These are phyloP conservation scores for Panorpa germanica DNA, from an alignment of 2,888 invertebrate genomes.

Conservation along the genomic window DNA sequence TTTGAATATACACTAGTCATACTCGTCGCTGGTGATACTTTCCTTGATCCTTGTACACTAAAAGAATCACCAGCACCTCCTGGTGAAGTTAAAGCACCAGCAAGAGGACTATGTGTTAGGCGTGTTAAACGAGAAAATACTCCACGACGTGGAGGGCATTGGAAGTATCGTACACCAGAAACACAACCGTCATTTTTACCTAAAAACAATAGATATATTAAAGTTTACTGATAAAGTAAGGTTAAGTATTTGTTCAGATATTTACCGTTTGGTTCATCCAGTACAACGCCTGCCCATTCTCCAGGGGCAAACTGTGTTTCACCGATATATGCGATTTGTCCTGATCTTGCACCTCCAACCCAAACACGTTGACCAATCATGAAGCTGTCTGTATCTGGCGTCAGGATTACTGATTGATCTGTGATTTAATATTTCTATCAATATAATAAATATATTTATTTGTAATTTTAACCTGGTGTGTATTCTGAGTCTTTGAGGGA, in stretches of 20 bases:
- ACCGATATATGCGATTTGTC: conserved; percentile 83
- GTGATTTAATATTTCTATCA: no score
- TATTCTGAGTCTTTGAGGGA: no score
- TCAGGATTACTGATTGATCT: conserved; percentile 72
- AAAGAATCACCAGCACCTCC: conserved; percentile 20
- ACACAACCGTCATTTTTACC: conserved; percentile 97
- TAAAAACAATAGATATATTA: conserved; percentile 20
- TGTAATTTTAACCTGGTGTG: no score
- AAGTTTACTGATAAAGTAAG: conserved; percentile 9
- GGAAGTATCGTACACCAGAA: conserved; percentile 80
- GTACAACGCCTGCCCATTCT: conserved; percentile 94
- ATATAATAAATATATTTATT: no score
- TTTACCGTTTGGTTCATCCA: conserved; percentile 86
- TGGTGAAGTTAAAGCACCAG: conserved; percentile 28
- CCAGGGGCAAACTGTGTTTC: conserved; percentile 95
- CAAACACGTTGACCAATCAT: conserved; percentile 90
- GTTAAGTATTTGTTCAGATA: conserved; percentile 8
- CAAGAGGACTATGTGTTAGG: conserved; percentile 52
- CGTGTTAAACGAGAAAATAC: conserved; percentile 82
- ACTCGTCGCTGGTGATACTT: conserved; percentile 23
- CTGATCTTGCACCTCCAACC: conserved; percentile 83
- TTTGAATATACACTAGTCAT: conserved; percentile 17
- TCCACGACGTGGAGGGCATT: conserved; percentile 83
- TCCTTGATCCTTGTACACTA: conserved; percentile 17
- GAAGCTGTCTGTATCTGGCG: conserved; percentile 84